Percentiles rank a stretch among this genome's conserved stretches.
Evolutionary conservation across 2,797 vertebrate species (phyloP).

Genomic region (Karalla daura): DNA sequence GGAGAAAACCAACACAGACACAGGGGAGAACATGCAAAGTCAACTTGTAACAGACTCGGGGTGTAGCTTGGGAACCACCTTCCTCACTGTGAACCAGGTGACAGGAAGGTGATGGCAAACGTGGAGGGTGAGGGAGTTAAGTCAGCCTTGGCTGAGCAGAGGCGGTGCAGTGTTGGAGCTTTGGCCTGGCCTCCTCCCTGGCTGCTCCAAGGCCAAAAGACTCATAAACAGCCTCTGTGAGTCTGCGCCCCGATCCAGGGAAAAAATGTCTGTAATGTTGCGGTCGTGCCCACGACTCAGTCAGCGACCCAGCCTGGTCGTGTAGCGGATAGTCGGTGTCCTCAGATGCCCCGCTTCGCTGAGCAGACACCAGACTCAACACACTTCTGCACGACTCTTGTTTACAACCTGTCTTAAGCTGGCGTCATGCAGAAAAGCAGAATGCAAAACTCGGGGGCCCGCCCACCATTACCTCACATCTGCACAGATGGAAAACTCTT

Average conservation of each 20-base stretch:
- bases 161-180: slow-evolving; percentile 17
- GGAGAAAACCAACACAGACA: too few relatives aligned
- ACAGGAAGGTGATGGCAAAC: neutral
- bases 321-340: slow-evolving; percentile 9
- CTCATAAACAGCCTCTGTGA: slow-evolving; percentile 58
- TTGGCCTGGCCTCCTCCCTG: slow-evolving; percentile 28
- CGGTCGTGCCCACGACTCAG: slow-evolving; percentile 48
- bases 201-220: slow-evolving; percentile 10
- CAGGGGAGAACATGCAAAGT: too few relatives aligned
- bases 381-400: neutral
- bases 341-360: slow-evolving; percentile 19
- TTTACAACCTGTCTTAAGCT: neutral
- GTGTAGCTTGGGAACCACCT: too few relatives aligned
- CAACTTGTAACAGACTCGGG: too few relatives aligned
- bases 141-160: slow-evolving; percentile 14
- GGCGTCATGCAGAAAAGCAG: neutral
- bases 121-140: neutral
- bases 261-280: slow-evolving; percentile 72
- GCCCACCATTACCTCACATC: neutral
- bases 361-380: neutral
- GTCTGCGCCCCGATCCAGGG: slow-evolving; percentile 33
- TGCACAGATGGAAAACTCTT: slow-evolving; percentile 6
- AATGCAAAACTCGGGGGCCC: slow-evolving; percentile 14
- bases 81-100: slow-evolving; percentile 5
- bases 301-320: slow-evolving; percentile 15